Percentiles rank a stretch among this genome's conserved stretches.
phyloP scores from a whole-genome alignment of 1,140 invertebrate species.

The Odontomachus brunneus region DNA sequence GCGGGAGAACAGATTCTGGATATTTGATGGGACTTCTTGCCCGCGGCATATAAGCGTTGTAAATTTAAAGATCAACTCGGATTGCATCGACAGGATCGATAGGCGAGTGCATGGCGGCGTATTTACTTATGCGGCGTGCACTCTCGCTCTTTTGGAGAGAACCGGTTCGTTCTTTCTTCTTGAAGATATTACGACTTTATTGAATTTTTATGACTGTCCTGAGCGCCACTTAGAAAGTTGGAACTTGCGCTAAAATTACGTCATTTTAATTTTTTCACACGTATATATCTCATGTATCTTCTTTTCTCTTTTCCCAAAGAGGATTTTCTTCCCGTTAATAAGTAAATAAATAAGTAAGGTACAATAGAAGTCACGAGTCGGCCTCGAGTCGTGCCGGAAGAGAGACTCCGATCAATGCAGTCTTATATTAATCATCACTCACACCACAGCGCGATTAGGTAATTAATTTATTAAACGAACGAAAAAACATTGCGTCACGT shows the following conservation, averaged over 20 bases:
- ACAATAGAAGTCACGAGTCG: too few species aligned
- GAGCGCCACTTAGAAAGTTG: not conserved
- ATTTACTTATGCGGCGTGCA: not conserved
- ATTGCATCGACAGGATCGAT: slow-evolving; percentile 36
- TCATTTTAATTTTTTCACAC: too few species aligned
- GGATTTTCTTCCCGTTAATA: too few species aligned
- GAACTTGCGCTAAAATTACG: not conserved
- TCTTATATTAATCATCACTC: too few species aligned
- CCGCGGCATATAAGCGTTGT: slow-evolving; percentile 34
- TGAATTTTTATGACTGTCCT: not conserved
- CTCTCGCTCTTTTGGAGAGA: not conserved
- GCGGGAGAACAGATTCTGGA: not conserved
- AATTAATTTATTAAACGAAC: too few species aligned
- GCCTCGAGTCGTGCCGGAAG: too few species aligned
- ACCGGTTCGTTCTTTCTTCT: not conserved
- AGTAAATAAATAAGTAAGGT: too few species aligned
- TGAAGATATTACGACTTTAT: not conserved
- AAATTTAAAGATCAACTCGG: slow-evolving; percentile 53
- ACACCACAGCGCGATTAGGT: too few species aligned
- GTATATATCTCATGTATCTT: too few species aligned
- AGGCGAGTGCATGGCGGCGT: not conserved
- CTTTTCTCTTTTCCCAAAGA: too few species aligned
- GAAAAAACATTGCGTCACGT: too few species aligned
- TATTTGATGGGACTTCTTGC: slow-evolving; percentile 40
- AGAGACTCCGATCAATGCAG: too few species aligned